phyloP scores from a whole-genome alignment of 1,140 invertebrate species.

The Ladona fulva region DNA sequence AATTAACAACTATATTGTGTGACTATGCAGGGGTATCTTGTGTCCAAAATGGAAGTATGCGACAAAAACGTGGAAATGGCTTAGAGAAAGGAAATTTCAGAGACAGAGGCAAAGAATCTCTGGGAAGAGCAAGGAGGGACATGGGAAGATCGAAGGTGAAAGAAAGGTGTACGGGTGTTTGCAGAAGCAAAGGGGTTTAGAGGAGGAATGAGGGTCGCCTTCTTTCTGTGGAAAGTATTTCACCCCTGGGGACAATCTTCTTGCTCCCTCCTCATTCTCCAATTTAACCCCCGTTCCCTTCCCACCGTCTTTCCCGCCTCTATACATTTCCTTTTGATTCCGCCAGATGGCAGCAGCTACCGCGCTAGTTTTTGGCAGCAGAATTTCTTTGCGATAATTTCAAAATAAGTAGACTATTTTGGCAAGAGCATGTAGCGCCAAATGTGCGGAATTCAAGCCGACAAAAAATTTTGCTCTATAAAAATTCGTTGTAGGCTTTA shows the following conservation, averaged over 20 bases:
- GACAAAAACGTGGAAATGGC: too few species aligned
- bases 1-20: too few species aligned
- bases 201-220: neutral
- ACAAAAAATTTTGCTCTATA: too few species aligned
- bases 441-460: too few species aligned
- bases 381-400: too few species aligned
- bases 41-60: too few species aligned
- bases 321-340: neutral
- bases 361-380: too few species aligned
- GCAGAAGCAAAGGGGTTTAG: slow-evolving; percentile 3
- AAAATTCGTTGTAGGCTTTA: too few species aligned
- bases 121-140: neutral
- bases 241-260: slow-evolving; percentile 1
- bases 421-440: too few species aligned
- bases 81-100: neutral
- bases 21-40: too few species aligned
- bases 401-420: too few species aligned
- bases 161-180: slow-evolving; percentile 4
- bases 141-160: neutral
- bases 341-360: neutral
- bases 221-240: neutral
- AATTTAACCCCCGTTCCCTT: neutral
- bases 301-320: neutral
- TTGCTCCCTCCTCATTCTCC: neutral
- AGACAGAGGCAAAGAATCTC: neutral